Base-by-base conservation (phyloP, 2,113 vertebrate species). In the Numida meleagris region DNA sequence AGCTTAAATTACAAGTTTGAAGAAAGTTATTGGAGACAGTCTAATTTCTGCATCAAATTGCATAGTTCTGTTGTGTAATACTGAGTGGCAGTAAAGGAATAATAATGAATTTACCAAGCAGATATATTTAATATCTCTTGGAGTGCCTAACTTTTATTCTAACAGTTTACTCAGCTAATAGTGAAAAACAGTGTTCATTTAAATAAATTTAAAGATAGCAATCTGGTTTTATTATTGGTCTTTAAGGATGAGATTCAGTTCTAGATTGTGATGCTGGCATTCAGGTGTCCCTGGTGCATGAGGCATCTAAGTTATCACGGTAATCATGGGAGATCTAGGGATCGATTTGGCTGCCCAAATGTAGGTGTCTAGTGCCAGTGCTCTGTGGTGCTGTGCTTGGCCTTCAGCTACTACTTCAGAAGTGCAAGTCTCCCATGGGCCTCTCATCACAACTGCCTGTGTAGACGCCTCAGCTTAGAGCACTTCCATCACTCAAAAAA, bases 311-410 rank as follows among this genome's bases (percentile, higher is more conserved):
- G 25, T 68, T 75, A 31, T 33, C 15, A 31, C 14, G 31, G 43
- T 51, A 31, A 68, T 53, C 40, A 68, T 14, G 43, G 38, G 34
- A 80, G 24, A 67, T 23, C 29, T 29, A 71, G 33, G 29, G 43
- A 45, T 33, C 57, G 46, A 1, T 78, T 38, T 78, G 65, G 29
- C 33, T 90, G 66, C 55, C 66, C 59, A 50, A 86, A 70, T 1
- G 0, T 14, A 67, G 8, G 29, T 13, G 20, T 23, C 61, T 34
- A 55, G 20, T 1, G 3, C 15, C 59, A 50, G 6, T 20, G 27
- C 42, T 38, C 24, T 43, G 45, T 61, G 21, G 38, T 50, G 29
- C 8, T 85, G 50, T 74, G 25, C 61, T 71, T 66, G 42, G 65
- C 42, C 57, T 90, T 71, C 70, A 84, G 76, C 50, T 88, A 61